These are phyloP conservation scores for Xanthia togata DNA, from an alignment of 2,888 invertebrate genomes.

Conservation along the genomic window DNA sequence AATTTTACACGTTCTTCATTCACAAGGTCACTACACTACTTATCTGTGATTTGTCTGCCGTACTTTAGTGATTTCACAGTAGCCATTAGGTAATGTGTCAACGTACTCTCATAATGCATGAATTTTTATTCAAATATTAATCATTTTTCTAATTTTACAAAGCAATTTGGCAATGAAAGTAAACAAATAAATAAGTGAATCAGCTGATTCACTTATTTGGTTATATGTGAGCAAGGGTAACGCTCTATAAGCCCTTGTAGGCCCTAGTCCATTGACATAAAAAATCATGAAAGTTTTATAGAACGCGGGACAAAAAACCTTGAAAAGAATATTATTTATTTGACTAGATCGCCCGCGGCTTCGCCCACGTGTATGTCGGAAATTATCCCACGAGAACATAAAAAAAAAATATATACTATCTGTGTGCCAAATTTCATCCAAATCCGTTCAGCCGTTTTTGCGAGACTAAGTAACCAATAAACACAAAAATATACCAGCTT, in stretches of 20 bases:
- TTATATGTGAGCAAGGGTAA: no score
- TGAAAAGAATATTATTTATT: no score
- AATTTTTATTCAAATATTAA: constrained; percentile 33
- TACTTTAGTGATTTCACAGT: constrained; percentile 15
- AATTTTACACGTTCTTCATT: constrained; percentile 1
- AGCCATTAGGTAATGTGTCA: constrained; percentile 34
- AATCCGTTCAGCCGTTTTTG: no score
- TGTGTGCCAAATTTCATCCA: no score
- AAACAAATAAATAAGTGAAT: not conserved
- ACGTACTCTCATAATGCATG: constrained; percentile 42
- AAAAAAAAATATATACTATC: no score
- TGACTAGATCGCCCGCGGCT: no score
- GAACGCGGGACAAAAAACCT: not conserved
- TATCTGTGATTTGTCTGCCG: not conserved
- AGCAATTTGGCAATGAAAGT: constrained; percentile 2
- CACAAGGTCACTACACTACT: constrained; percentile 36
- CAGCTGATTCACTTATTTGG: not conserved
- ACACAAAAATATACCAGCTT: no score
- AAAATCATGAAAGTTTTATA: not conserved
- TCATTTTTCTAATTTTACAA: not conserved
- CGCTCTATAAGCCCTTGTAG: not conserved
- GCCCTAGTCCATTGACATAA: not conserved
- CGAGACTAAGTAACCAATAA: no score
- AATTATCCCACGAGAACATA: no score
- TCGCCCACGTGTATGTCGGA: no score